Percentiles rank a stretch among this genome's conserved stretches.
Evolutionary conservation across 2,113 vertebrate species (phyloP).

Genomic region (Varanus komodoensis): DNA sequence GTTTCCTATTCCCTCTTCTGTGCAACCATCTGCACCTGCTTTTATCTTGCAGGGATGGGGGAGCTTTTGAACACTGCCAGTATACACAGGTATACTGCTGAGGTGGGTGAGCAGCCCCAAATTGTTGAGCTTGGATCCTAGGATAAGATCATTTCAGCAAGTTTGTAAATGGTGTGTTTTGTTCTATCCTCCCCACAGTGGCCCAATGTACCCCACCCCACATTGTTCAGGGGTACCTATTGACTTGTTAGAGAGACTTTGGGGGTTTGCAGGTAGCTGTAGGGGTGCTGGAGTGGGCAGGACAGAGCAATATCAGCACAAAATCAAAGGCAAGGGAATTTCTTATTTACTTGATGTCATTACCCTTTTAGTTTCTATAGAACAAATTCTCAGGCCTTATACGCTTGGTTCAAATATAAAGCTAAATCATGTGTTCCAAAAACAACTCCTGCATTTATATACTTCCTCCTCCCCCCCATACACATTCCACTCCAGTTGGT

Average conservation of each 20-base stretch:
- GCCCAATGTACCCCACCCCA: background rate
- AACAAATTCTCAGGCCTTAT: background rate
- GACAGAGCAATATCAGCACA: constrained; percentile 12
- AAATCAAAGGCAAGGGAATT: constrained; percentile 21
- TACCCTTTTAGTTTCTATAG: background rate
- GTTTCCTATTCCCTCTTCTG: no score
- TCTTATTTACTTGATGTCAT: constrained; percentile 18
- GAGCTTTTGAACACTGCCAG: no score
- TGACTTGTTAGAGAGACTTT: background rate
- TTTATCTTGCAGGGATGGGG: no score
- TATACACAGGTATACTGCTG: no score
- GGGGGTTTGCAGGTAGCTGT: background rate
- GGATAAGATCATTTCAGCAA: background rate
- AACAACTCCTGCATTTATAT: background rate
- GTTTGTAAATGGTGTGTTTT: background rate
- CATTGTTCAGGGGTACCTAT: background rate
- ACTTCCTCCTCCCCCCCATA: background rate
- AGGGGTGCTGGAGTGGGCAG: background rate
- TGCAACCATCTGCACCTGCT: no score
- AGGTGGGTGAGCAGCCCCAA: no score
- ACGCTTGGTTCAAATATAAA: background rate
- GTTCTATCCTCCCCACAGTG: background rate
- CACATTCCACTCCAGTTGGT: background rate
- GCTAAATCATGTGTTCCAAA: background rate
- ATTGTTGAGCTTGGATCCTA: background rate